Evolutionary conservation across 1,140 invertebrate species (phyloP).

Genomic region (Zaprionus kolodkinae): DNA sequence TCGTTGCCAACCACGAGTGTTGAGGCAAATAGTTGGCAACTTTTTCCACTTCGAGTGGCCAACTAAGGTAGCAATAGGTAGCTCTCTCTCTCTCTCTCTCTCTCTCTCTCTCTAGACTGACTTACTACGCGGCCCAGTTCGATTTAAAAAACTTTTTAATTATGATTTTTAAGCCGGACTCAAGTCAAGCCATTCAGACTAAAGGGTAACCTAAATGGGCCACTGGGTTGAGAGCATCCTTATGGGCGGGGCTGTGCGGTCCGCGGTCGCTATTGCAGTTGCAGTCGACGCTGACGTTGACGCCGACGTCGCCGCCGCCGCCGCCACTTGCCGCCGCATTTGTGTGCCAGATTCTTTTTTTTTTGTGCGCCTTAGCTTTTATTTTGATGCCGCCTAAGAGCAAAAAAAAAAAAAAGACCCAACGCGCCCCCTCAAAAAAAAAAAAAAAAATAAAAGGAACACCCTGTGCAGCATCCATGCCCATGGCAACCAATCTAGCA

Average conservation of each 20-base stretch:
- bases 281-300: not conserved
- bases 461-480: not conserved
- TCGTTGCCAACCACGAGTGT: constrained; percentile 1
- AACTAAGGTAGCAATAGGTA: not conserved
- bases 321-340: constrained; percentile 4
- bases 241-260: not conserved
- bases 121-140: constrained; percentile 35
- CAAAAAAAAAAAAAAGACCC: constrained; percentile 1
- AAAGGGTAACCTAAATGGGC: constrained; percentile 14
- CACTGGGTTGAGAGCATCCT: constrained; percentile 14
- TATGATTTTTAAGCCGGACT: constrained; percentile 37
- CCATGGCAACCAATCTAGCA: constrained; percentile 3
- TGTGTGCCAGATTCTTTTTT: constrained; percentile 28
- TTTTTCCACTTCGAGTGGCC: constrained; percentile 7
- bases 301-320: too few relatives aligned
- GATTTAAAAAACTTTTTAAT: constrained; percentile 52
- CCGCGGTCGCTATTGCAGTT: not conserved
- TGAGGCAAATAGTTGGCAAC: constrained; percentile 28
- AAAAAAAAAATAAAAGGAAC: too few relatives aligned
- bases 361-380: constrained; percentile 28
- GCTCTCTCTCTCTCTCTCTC: not conserved
- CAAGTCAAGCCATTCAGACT: not conserved
- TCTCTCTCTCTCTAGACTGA: not conserved
- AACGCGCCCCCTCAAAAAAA: too few relatives aligned
- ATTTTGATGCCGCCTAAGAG: constrained; percentile 20